Evolutionary conservation across 2,113 vertebrate species (phyloP).

Genomic region (Calyptomena viridis): DNA sequence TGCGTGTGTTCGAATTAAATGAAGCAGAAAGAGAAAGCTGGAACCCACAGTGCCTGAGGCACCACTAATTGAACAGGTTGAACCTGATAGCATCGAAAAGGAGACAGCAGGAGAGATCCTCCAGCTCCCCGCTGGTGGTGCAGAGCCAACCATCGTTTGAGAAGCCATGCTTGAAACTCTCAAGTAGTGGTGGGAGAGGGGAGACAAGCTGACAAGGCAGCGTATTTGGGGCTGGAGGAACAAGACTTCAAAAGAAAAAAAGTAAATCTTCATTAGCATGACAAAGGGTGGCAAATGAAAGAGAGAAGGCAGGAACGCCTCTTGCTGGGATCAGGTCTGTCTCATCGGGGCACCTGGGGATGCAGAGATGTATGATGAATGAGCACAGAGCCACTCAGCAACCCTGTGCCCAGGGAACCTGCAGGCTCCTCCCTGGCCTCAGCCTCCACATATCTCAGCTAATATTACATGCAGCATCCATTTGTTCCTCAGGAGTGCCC

Average conservation of each 20-base stretch:
- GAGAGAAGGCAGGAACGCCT: neutral
- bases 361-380: neutral
- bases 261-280: neutral
- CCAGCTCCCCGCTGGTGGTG: neutral
- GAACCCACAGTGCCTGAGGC: slow-evolving; percentile 51
- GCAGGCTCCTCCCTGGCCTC: neutral
- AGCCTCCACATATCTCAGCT: neutral
- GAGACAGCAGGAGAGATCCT: slow-evolving; percentile 3
- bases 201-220: neutral
- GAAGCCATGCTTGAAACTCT: neutral
- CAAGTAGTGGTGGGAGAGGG: neutral
- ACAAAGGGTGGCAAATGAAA: neutral
- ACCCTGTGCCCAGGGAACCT: neutral
- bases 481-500: neutral
- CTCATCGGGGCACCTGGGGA: neutral
- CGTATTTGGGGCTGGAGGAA: neutral
- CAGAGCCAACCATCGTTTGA: neutral
- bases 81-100: slow-evolving; percentile 42
- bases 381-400: neutral
- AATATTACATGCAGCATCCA: neutral
- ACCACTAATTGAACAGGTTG: slow-evolving; percentile 62
- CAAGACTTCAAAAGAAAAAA: neutral
- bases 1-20: slow-evolving; percentile 59
- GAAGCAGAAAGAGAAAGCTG: slow-evolving; percentile 72
- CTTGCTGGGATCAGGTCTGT: neutral